phyloP scores from a whole-genome alignment of 2,113 vertebrate genomes.

The Elanoides forficatus region DNA sequence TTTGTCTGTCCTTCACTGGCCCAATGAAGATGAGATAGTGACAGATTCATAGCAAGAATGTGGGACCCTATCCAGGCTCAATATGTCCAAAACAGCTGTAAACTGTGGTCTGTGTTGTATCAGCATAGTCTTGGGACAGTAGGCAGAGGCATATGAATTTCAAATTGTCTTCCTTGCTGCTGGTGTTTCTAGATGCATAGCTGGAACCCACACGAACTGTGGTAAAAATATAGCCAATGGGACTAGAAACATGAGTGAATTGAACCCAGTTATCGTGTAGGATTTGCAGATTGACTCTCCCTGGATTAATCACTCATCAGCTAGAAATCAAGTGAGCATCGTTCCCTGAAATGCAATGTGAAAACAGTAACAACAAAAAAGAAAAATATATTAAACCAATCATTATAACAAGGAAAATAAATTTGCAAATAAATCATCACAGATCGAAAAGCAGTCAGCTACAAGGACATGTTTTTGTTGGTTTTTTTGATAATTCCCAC shows the following conservation, averaged over 20 bases:
- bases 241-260: background rate
- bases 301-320: background rate
- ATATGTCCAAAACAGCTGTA: background rate
- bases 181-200: background rate
- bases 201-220: background rate
- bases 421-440: background rate
- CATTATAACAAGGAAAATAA: conserved; percentile 19
- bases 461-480: background rate
- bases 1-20: background rate
- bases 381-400: background rate
- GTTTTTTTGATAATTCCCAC: background rate
- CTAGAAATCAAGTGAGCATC: background rate
- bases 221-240: background rate
- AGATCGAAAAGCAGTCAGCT: background rate
- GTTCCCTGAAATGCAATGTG: background rate
- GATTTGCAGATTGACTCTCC: background rate
- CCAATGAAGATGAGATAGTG: accelerated
- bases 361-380: background rate
- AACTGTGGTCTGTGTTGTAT: too few species aligned
- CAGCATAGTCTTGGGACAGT: background rate
- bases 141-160: too few species aligned
- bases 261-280: background rate
- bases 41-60: accelerated
- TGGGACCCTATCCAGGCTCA: background rate
- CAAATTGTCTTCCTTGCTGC: background rate